Evolutionary conservation across 2,797 vertebrate species (phyloP).

Genomic region (Pseudocheirus occidentalis): DNA sequence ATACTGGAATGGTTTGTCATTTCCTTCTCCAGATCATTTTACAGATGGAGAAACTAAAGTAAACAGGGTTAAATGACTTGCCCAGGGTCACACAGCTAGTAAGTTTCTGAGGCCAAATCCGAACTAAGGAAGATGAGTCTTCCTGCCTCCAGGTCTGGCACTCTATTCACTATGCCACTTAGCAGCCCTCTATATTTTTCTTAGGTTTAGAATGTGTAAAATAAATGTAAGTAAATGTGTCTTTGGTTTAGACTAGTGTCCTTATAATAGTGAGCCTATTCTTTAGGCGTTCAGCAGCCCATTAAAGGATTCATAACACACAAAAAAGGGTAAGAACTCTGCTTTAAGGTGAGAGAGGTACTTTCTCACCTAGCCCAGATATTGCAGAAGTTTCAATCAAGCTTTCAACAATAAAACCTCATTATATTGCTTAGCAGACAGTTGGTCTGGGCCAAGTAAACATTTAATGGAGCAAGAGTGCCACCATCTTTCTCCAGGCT

Average conservation of each 20-base stretch:
- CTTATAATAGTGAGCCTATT: neutral
- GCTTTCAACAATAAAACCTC: neutral
- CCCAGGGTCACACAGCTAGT: neutral
- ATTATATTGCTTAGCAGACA: neutral
- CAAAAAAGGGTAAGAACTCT: neutral
- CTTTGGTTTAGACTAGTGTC: slow-evolving; percentile 28
- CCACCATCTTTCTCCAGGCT: neutral
- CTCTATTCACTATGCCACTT: neutral
- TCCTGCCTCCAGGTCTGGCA: neutral
- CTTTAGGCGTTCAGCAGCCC: neutral
- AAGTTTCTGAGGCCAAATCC: neutral
- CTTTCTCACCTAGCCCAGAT: neutral
- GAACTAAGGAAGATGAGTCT: neutral
- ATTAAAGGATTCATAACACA: neutral
- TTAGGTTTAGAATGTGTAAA: neutral
- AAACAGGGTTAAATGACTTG: neutral
- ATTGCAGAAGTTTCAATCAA: neutral
- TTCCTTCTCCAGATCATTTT: neutral
- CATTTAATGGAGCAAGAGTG: neutral
- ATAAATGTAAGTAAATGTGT: neutral
- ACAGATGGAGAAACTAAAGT: neutral
- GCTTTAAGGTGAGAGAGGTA: neutral
- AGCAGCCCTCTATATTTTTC: neutral
- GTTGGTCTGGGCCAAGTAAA: neutral
- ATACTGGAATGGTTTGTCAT: neutral